Conservation (phyloP, 1,140 invertebrate species). For the Pachyrhynchus sulphureomaculatus region DNA sequence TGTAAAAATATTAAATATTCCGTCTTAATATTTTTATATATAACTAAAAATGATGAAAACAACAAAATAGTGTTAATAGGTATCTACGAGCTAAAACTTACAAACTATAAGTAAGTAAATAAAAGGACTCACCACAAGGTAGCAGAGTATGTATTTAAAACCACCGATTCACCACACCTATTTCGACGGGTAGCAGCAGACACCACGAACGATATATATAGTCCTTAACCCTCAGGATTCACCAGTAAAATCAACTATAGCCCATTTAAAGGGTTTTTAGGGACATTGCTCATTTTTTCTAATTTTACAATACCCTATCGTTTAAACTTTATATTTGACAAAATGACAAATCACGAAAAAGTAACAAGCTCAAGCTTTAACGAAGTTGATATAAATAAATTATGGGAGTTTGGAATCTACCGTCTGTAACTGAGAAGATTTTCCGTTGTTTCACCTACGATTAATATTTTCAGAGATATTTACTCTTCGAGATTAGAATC, state of each 20-base stretch:
- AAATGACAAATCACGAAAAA: too few relatives aligned
- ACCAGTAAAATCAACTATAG: constrained; percentile 48
- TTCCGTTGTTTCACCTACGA: too few relatives aligned
- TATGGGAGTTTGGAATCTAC: too few relatives aligned
- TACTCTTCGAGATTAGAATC: too few relatives aligned
- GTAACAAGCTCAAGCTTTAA: too few relatives aligned
- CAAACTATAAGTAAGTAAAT: constrained; percentile 42
- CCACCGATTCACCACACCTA: constrained; percentile 34
- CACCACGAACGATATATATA: constrained; percentile 43
- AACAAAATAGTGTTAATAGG: constrained; percentile 15
- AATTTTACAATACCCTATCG: background rate
- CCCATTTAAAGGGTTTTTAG: constrained; percentile 44
- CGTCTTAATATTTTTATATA: too few relatives aligned
- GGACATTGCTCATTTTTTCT: constrained; percentile 33
- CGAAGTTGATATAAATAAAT: too few relatives aligned
- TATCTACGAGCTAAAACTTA: constrained; percentile 24
- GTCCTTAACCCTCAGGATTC: constrained; percentile 33
- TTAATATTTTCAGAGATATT: too few relatives aligned
- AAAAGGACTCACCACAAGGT: constrained; percentile 51
- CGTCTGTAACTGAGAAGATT: too few relatives aligned
- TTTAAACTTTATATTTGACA: too few relatives aligned
- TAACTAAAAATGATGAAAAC: too few relatives aligned
- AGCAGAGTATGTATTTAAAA: constrained; percentile 47
- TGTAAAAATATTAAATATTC: too few relatives aligned
- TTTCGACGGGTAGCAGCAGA: constrained; percentile 38